Evolutionary conservation across 2,797 vertebrate species (phyloP), one percentile per base, ranked within the genome.

Genomic region (Tinamus major): DNA sequence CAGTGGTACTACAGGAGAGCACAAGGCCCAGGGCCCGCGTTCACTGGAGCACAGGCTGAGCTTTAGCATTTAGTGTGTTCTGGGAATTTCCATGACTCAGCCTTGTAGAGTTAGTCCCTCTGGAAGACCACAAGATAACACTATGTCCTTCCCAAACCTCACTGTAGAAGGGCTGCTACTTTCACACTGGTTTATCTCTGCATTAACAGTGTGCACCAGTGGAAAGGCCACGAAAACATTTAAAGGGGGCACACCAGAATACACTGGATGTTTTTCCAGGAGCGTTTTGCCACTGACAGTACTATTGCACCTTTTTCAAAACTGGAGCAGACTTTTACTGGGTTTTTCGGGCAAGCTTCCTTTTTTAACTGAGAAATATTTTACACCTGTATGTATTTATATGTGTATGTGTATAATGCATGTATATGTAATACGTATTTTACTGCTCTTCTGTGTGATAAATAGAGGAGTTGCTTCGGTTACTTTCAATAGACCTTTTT

Each of bases 381-480:
- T 79, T 16, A 2, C 4, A 2, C 48, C 23, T 46, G 41, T 55
- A 10, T 33, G 2, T 48, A 8, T 21, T 55, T 16, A 2, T 5
- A 2, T 46, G 39, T 55, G 10, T 33, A 3, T 44, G 6, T 17
- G 14, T 3, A 29, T 39, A n/a, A 5, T 26, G 10, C 15, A 9
- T 59, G 20, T 49, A 48, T 35, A 17, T 16, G 10, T 29, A 13
- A 15, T 41, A 3, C 0, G 2, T 37, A 2, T 64, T 29, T 51
- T 58, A 44, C 11, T 49, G 21, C 17, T 79, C 37, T 75, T 51
- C 58, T 64, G 14, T 82, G 75, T 2, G 8, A 63, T 35, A 48
- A 46, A 24, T 3, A 20, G 42, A n/a, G n/a, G 14, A 35, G 27
- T 0, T 3, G 1, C n/a, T 15, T 9, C 49, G 11, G 13, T 9